These are phyloP conservation scores for Adrianichthys oophorus DNA, from an alignment of 2,797 vertebrate species.

Conservation along the genomic window DNA sequence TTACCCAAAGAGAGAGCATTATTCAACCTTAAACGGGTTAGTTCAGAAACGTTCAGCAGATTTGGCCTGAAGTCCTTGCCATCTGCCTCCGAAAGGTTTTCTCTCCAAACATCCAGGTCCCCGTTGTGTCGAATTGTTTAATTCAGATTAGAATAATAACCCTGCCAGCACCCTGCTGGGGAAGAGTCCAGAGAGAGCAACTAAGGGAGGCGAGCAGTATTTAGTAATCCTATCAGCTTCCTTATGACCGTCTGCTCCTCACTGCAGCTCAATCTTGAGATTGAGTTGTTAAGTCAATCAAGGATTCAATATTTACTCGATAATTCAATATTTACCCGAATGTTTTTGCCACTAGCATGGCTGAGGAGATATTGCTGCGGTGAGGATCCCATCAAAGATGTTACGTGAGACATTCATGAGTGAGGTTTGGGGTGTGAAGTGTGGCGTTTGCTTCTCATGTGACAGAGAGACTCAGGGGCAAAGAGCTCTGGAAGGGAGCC, in stretches of 20 bases:
- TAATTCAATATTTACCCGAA: conserved; percentile 65
- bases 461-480: conserved; percentile 30
- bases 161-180: conserved; percentile 33
- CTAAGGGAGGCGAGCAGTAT: conserved; percentile 45
- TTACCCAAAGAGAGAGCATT: conserved; percentile 33
- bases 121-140: conserved; percentile 34
- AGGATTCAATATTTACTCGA: conserved; percentile 67
- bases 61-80: conserved; percentile 25
- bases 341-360: conserved; percentile 35
- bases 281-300: conserved; percentile 71
- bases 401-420: conserved; percentile 46
- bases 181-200: conserved; percentile 16
- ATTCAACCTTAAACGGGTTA: conserved; percentile 41
- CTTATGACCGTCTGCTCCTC: conserved; percentile 40
- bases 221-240: conserved; percentile 64
- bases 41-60: conserved; percentile 39
- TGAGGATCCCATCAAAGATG: conserved; percentile 47
- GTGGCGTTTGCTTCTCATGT: conserved; percentile 10
- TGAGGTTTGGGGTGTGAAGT: background rate
- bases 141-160: conserved; percentile 53
- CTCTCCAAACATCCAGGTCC: conserved; percentile 28
- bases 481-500: conserved; percentile 42
- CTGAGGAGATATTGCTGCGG: conserved; percentile 30
- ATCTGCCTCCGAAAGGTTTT: conserved; percentile 35
- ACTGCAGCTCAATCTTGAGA: conserved; percentile 50